Percentiles rank a stretch among this genome's conserved stretches.
These are phyloP conservation scores for Unio delphinus DNA, from an alignment of 2,888 invertebrate species.

Conservation along the genomic window DNA sequence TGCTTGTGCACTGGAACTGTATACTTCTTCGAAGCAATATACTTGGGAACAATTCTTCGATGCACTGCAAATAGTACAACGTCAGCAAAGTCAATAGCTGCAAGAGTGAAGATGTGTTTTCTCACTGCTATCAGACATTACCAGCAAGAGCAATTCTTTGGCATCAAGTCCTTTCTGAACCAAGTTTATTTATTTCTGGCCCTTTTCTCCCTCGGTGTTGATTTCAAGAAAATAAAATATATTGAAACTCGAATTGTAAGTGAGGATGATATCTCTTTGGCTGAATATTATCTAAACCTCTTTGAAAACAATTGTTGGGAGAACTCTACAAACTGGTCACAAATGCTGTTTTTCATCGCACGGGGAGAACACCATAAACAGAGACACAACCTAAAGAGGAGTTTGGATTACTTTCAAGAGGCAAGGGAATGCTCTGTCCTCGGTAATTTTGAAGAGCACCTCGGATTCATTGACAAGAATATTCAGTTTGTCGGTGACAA, in stretches of 20 bases:
- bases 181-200: conserved; percentile 25
- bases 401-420: conserved; percentile 13
- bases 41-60: conserved; percentile 10
- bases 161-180: conserved; percentile 20
- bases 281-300: conserved; percentile 16
- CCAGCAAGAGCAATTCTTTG: conserved; percentile 13
- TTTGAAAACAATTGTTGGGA: conserved; percentile 24
- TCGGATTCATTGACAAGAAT: conserved; percentile 9
- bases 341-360: conserved; percentile 19
- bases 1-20: conserved; percentile 19
- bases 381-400: conserved; percentile 7
- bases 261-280: conserved; percentile 10
- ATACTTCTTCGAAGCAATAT: conserved; percentile 20
- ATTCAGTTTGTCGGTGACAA: conserved; percentile 1
- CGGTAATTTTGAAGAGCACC: conserved; percentile 12
- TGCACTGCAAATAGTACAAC: conserved; percentile 8
- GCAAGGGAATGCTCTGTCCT: conserved; percentile 4
- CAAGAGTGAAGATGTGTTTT: conserved; percentile 17
- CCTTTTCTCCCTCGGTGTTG: conserved; percentile 18
- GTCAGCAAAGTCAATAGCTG: conserved; percentile 2
- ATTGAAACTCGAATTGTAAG: conserved; percentile 1
- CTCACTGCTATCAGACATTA: conserved; percentile 18
- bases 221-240: conserved; percentile 13
- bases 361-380: conserved; percentile 20
- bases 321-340: conserved; percentile 18